phyloP scores from a whole-genome alignment of 2,113 vertebrate genomes.

The Climacteris rufus region DNA sequence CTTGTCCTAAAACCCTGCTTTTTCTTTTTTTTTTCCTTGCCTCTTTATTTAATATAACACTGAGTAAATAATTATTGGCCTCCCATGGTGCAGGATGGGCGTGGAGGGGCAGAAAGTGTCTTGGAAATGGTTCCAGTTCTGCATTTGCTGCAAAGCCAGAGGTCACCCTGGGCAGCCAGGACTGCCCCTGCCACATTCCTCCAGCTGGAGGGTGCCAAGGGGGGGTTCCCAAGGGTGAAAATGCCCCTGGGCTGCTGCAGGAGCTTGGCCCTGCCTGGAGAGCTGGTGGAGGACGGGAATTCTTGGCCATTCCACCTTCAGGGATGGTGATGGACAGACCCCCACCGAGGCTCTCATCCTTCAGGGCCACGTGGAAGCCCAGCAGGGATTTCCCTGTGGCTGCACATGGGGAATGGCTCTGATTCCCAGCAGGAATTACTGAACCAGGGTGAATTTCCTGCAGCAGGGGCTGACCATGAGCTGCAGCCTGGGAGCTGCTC shows the following conservation, averaged over 20 bases:
- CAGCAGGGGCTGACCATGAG: rapidly evolving
- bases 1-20: background rate
- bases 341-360: rapidly evolving
- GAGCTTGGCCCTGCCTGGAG: background rate
- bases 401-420: rapidly evolving
- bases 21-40: background rate
- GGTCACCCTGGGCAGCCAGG: background rate
- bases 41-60: background rate
- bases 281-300: background rate
- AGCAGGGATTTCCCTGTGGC: background rate
- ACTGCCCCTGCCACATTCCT: background rate
- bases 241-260: background rate
- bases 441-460: background rate
- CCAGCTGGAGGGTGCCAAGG: background rate
- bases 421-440: background rate
- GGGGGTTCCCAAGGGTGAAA: background rate
- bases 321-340: background rate
- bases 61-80: constrained; percentile 14
- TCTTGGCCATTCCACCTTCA: background rate
- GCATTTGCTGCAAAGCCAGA: background rate
- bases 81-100: background rate
- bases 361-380: rapidly evolving
- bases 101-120: background rate
- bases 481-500: background rate
- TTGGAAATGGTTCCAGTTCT: background rate